Evolutionary conservation across 2,888 invertebrate species (phyloP), one percentile per base, ranked within the genome.

Genomic region (Molanna angustata): DNA sequence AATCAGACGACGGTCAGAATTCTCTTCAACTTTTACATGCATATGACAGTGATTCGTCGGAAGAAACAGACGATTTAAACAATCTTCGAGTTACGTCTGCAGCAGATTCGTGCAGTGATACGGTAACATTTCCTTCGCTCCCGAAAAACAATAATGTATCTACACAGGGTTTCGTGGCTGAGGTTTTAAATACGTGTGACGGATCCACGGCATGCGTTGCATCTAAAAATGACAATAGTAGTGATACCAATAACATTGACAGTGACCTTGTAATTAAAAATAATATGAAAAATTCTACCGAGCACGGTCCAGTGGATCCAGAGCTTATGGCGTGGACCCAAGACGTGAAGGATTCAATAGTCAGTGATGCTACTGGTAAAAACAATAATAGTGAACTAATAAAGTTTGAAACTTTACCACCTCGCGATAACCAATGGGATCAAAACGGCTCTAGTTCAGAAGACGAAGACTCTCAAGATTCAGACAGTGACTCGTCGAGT

Each of bases 11-110:
- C 6, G 18, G 14, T 42, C n/a, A 27, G 27, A 54, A 54, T 21
- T 49, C 49, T 7, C 49, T 54, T 21, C 44, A 49, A 14, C 43
- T 56, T 16, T 20, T 56, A 16, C 56, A 50, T 42, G 51, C 39
- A 3, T 57, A 57, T 21, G 48, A 48, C 22, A 57, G 54, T 20
- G 52, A 56, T 20, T 48, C 48, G 4, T 42, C 21, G 27, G 52
- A 53, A n/a, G 52, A 53, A 22, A 39, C 13, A 1, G 48, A 48
- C 21, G 52, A 53, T 21, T n/a, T n/a, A n/a, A n/a, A n/a, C n/a
- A n/a, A n/a, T n/a, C n/a, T n/a, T n/a, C n/a, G n/a, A n/a, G n/a
- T n/a, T n/a, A n/a, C n/a, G n/a, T n/a, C n/a, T n/a, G n/a, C n/a
- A n/a, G n/a, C n/a, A n/a, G n/a, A n/a, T n/a, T n/a, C n/a, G n/a